A percentile compares a stretch with the other conserved stretches of the same genome.
These are phyloP conservation scores for Tachycineta bicolor DNA, from an alignment of 2,113 vertebrate genomes.

Conservation along the genomic window DNA sequence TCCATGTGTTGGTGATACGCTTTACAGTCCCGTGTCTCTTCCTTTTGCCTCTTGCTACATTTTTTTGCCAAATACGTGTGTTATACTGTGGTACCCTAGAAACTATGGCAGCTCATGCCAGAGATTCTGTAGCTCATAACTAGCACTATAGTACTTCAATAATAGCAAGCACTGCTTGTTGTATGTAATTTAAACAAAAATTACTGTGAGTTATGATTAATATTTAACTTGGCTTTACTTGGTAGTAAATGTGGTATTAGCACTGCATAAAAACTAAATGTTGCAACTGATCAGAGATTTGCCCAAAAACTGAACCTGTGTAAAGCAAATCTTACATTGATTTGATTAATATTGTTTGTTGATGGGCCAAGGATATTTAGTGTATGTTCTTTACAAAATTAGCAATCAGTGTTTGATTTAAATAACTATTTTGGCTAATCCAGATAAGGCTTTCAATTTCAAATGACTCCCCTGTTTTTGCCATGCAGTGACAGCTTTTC, in stretches of 20 bases:
- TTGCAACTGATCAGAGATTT: constrained; percentile 60
- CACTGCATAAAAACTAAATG: background rate
- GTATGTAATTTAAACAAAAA: background rate
- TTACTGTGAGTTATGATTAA: background rate
- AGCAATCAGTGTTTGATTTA: constrained; percentile 2
- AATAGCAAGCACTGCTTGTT: background rate
- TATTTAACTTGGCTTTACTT: background rate
- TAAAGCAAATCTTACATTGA: constrained; percentile 62
- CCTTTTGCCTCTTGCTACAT: background rate
- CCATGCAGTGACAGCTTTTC: background rate
- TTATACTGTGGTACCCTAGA: background rate
- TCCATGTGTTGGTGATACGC: background rate
- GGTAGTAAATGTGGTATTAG: background rate
- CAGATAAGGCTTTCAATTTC: background rate
- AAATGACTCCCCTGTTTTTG: background rate
- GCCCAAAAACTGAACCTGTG: constrained; percentile 43
- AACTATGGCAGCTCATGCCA: background rate
- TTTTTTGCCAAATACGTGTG: background rate
- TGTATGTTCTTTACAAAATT: background rate
- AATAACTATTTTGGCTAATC: constrained; percentile 29
- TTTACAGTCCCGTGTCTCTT: background rate
- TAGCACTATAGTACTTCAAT: background rate
- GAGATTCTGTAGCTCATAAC: background rate
- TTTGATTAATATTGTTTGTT: constrained; percentile 40
- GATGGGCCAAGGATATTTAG: constrained; percentile 19